phyloP scores from a whole-genome alignment of 1,140 invertebrate species.

The Macrostomum lignano region DNA sequence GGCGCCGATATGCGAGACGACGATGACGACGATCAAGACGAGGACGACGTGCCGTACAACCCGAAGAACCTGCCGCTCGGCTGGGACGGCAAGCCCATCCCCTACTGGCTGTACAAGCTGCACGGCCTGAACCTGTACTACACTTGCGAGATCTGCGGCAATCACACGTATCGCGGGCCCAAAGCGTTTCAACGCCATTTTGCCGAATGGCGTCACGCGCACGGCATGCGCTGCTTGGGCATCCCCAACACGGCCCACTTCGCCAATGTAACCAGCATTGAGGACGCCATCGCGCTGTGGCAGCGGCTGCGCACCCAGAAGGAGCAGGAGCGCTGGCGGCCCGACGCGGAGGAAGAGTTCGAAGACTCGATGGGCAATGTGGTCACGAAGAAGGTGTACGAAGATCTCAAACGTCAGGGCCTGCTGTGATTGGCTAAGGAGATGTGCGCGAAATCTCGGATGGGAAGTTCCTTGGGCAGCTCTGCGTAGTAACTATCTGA shows the following conservation, averaged over 20 bases:
- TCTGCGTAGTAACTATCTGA: too few species aligned
- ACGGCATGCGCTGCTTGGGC: conserved; percentile 90
- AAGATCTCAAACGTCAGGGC: conserved; percentile 90
- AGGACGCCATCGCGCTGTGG: conserved; percentile 90
- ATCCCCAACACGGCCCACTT: conserved; percentile 99
- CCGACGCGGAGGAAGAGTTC: conserved; percentile 72
- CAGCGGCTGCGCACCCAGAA: conserved; percentile 81
- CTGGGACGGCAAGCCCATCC: conserved; percentile 98
- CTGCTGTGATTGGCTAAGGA: too few species aligned
- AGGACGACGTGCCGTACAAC: conserved; percentile 82
- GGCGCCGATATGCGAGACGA: too few species aligned
- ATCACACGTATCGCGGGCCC: conserved; percentile 90
- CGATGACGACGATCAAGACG: conserved; percentile 38
- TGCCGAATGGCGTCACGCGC: conserved; percentile 91
- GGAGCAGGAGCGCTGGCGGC: conserved; percentile 72
- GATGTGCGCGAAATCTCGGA: too few species aligned
- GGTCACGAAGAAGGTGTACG: conserved; percentile 84
- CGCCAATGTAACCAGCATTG: conserved; percentile 93
- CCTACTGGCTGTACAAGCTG: conserved; percentile 96
- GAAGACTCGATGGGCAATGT: conserved; percentile 96
- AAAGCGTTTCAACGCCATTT: conserved; percentile 99
- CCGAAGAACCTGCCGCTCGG: conserved; percentile 93
- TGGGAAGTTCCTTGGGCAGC: too few species aligned
- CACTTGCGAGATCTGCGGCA: conserved; percentile 98
- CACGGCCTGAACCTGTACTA: conserved; percentile 96